These are phyloP conservation scores for Ceratotherium simum DNA, from an alignment of 2,113 vertebrate genomes.

Conservation along the genomic window DNA sequence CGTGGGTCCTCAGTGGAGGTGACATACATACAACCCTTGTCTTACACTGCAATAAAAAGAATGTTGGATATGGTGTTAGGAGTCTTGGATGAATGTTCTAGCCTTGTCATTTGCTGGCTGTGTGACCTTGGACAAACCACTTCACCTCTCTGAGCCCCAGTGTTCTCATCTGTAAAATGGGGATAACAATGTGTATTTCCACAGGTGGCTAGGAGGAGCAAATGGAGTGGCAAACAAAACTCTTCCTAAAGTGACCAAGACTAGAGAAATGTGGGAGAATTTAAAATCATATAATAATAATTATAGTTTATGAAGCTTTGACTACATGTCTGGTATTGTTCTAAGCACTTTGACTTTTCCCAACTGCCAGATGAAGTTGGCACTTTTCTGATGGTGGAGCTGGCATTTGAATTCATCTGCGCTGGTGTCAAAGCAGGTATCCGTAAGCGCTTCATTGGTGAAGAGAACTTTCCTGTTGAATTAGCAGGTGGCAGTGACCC, in stretches of 20 bases:
- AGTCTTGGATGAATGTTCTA: background rate
- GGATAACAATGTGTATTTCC: background rate
- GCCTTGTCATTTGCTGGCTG: background rate
- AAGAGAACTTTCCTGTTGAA: background rate
- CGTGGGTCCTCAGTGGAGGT: accelerated
- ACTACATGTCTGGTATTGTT: accelerated
- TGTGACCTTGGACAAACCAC: background rate
- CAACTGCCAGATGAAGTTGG: background rate
- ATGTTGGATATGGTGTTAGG: accelerated
- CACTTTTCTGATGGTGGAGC: background rate
- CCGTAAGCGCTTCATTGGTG: accelerated
- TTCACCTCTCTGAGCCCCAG: background rate
- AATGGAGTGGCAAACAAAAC: background rate
- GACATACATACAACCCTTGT: no score
- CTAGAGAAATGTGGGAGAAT: background rate
- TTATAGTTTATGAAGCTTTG: background rate
- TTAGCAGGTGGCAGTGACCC: background rate
- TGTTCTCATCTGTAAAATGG: background rate
- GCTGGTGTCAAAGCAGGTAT: background rate
- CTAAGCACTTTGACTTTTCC: background rate
- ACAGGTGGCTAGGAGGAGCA: background rate
- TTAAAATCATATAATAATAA: background rate
- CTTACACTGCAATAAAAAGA: background rate
- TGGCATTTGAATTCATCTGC: background rate
- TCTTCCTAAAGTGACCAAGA: background rate